phyloP scores from a whole-genome alignment of 2,888 invertebrate genomes.

The Smittia aterrima region DNA sequence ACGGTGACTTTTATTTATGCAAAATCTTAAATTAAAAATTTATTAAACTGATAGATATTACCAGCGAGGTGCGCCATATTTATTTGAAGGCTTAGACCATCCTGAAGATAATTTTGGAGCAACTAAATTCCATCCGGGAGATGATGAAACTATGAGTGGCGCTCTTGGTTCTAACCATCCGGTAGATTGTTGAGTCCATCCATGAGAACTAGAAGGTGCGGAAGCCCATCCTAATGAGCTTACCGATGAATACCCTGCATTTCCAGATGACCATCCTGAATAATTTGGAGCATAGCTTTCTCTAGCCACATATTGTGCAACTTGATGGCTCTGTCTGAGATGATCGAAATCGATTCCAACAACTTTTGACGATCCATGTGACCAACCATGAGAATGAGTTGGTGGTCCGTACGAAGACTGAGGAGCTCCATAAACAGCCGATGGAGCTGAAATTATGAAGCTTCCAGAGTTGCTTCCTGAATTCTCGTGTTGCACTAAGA shows the following conservation, averaged over 20 bases:
- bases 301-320: background rate
- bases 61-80: background rate
- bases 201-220: background rate
- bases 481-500: slow-evolving; percentile 13
- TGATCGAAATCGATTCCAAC: slow-evolving; percentile 19
- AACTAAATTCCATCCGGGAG: background rate
- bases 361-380: background rate
- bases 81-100: background rate
- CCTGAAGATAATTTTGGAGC: too few species aligned
- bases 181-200: background rate
- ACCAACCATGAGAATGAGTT: background rate
- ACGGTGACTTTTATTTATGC: slow-evolving; percentile 22
- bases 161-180: background rate
- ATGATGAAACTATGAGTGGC: background rate
- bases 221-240: slow-evolving; percentile 1
- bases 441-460: background rate
- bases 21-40: background rate
- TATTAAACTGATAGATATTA: background rate
- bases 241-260: background rate
- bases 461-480: background rate
- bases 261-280: background rate
- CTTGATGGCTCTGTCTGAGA: background rate
- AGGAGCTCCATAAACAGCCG: background rate
- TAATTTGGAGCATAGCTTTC: background rate
- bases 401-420: background rate